phyloP scores from a whole-genome alignment of 1,140 invertebrate species.

The Uloborus diversus region DNA sequence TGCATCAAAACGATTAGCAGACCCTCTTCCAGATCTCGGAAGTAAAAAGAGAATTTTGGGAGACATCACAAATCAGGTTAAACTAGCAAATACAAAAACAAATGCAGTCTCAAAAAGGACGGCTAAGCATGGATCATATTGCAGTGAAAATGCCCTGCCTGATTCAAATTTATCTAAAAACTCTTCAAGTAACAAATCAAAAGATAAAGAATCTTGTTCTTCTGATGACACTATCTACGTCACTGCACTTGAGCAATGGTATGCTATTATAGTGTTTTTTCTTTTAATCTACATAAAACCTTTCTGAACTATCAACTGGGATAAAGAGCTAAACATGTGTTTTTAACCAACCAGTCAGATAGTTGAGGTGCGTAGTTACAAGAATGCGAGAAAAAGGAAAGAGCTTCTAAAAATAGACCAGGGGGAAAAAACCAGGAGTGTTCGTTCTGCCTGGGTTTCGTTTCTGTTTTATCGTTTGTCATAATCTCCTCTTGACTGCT shows the following conservation, averaged over 20 bases:
- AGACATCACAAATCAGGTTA: slow-evolving; percentile 26
- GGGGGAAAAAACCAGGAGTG: not conserved
- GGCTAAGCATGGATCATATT: not conserved
- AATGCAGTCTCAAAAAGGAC: not conserved
- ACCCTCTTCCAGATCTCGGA: not conserved
- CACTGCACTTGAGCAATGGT: not conserved
- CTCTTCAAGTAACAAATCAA: not conserved
- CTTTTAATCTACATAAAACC: not conserved
- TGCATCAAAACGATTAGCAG: slow-evolving; percentile 18
- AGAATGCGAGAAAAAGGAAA: not conserved
- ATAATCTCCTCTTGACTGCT: too few relatives aligned
- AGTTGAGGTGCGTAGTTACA: slow-evolving; percentile 3
- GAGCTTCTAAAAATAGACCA: not conserved
- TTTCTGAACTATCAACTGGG: not conserved
- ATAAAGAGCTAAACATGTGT: not conserved
- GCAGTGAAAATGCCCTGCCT: not conserved
- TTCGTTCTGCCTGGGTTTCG: too few relatives aligned
- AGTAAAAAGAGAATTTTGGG: slow-evolving; percentile 30
- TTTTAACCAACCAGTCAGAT: not conserved
- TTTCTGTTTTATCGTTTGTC: too few relatives aligned
- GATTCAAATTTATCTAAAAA: not conserved
- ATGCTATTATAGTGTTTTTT: not conserved
- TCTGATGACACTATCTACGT: not conserved
- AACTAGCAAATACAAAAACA: not conserved
- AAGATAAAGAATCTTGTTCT: not conserved